Evolutionary conservation across 2,113 vertebrate species (phyloP), one percentile per base, ranked within the genome.

Genomic region (Picathartes gymnocephalus): DNA sequence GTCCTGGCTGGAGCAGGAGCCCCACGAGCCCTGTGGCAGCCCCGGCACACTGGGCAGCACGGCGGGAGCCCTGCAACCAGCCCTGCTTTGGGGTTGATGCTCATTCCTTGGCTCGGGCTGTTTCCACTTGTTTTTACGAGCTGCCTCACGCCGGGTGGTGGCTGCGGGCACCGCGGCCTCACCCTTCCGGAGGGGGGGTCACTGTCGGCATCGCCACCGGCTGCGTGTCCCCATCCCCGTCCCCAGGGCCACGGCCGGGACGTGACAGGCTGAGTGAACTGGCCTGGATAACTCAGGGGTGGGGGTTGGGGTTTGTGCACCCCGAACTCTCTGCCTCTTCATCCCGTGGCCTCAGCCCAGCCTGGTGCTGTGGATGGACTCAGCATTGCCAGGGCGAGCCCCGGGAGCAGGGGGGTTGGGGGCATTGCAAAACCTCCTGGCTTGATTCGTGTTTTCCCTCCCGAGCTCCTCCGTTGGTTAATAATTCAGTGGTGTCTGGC

Each of bases 341-440:
- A 1, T 53, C 24, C 4, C 7, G 0, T 11, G 66, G 53, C 30
- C 45, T 56, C 48, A 2, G 15, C 53, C 11, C 9, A 20, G 19
- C 30, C 25, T 11, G 1, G 42, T 13, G 1, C 19, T 4, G 76
- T 6, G 19, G 62, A 39, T 19, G 64, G 77, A 64, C 16, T 68
- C 6, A 8, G 19, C 44, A 6, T 2, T 7, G 5, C 35, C 7
- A 2, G 45, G 47, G 39, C 1, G 15, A 61, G 2, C 31, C 23
- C 45, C 7, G 5, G 1, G 13, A 65, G 47, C 76, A 21, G 54
- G 53, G 58, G 30, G 71, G n/a, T 62, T 3, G 3, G 11, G 60
- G 39, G 15, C 30, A 2, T 91, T 95, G 94, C 91, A 94, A 84
- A 93, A 93, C 4, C 14, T 79, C 86, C 91, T 93, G 91, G 74